Percentiles rank a stretch among this genome's conserved stretches.
phyloP scores from a whole-genome alignment of 2,888 invertebrate genomes.

The Endotricha flammealis region DNA sequence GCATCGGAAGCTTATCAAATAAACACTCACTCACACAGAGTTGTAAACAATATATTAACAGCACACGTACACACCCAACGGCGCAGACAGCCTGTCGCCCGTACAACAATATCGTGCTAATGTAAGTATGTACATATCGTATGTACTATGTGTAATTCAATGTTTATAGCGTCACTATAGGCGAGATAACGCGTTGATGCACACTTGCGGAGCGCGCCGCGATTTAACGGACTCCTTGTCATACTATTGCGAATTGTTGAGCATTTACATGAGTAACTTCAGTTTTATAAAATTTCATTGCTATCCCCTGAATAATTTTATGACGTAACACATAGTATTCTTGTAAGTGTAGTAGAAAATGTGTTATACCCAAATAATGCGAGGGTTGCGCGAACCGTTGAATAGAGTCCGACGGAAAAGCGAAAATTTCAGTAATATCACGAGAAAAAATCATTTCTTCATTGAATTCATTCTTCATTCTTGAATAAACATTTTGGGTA shows the following conservation, averaged over 20 bases:
- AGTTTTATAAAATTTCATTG: no score
- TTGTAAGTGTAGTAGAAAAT: no score
- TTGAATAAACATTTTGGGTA: constrained; percentile 43
- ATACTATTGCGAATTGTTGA: constrained; percentile 32
- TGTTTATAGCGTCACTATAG: constrained; percentile 52
- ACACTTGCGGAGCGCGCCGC: constrained; percentile 26
- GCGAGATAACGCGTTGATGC: constrained; percentile 43
- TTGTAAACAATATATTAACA: constrained; percentile 52
- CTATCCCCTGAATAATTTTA: no score
- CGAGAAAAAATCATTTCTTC: no score
- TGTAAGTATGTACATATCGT: constrained; percentile 50
- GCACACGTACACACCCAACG: constrained; percentile 61
- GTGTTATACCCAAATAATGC: no score
- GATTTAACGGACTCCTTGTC: constrained; percentile 30
- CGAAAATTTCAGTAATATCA: no score
- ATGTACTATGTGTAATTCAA: constrained; percentile 58
- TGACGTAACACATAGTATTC: no score
- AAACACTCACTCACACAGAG: constrained; percentile 66
- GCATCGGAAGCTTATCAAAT: constrained; percentile 74
- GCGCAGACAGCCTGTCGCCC: constrained; percentile 76
- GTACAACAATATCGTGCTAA: constrained; percentile 66
- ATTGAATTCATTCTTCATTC: constrained; percentile 34
- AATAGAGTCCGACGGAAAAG: no score
- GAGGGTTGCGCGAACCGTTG: no score
- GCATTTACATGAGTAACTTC: no score